Base-by-base conservation (phyloP, 1,140 invertebrate species). In the Musca vetustissima region DNA sequence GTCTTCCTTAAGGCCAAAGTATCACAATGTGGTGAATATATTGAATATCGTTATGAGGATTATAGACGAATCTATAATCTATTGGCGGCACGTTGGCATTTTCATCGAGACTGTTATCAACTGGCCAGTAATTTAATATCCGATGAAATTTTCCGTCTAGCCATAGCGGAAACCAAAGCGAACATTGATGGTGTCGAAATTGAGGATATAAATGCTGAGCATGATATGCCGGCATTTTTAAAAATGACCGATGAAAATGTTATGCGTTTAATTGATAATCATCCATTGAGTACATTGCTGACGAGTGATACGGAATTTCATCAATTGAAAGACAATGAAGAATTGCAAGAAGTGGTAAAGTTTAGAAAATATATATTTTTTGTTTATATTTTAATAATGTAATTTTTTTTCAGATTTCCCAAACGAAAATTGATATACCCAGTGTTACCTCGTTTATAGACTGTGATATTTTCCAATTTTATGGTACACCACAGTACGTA, bases 1-100 rank as follows among this genome's bases (percentile, higher is more conserved):
- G 66, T 67, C 19, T 67, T 67, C 48, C 66, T 67, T 9, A 53
- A 76, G 11, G 67, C 78, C 1, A 74, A 73, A 19, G 75, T 78
- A 52, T 71, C 73, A 0, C 19, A 57, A 0, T 76, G 80, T 71
- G 76, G 78, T 0, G 69, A 74, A n/a, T 71, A 74, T 53, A 78
- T 80, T 52, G 74, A 80, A 55, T 80, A 80, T 72, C 73, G 78
- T 24, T 77, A 72, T 69, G 71, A 78, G 9, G 75, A 80, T 50
- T 80, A 71, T 67, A 71, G 77, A 59, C 71, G 72, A 3, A 74
- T 80, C 15, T 78, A 77, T 67, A 71, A 70, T 19, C 43, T 80
- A 15, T 80, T 72, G 64, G 61, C 53, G 48, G 73, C 76, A 9
- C 70, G 78, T 22, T 70, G 28, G 28, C 49, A 68, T 7, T 73